phyloP scores from a whole-genome alignment of 1,140 invertebrate genomes.

The Musca vetustissima region DNA sequence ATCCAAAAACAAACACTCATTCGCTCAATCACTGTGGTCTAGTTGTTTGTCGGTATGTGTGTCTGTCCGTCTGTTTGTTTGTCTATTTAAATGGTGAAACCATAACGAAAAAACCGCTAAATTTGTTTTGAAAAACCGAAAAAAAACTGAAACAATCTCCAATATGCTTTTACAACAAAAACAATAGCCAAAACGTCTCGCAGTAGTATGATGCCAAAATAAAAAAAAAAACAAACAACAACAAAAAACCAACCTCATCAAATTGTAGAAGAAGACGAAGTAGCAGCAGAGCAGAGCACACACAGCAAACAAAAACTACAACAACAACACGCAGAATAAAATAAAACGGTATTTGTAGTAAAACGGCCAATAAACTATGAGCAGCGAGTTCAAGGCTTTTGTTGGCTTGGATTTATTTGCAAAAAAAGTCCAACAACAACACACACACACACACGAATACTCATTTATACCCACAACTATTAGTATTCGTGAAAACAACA shows the following conservation, averaged over 20 bases:
- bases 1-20: too few species aligned
- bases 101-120: conserved; percentile 19
- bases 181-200: too few species aligned
- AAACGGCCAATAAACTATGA: conserved; percentile 54
- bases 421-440: not conserved
- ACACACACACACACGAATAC: not conserved
- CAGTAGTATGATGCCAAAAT: not conserved
- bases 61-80: not conserved
- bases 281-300: not conserved
- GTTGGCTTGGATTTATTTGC: conserved; percentile 28
- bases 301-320: too few species aligned
- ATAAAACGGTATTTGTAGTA: conserved; percentile 53
- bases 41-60: not conserved
- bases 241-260: too few species aligned
- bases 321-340: not conserved
- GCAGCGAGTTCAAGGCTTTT: conserved; percentile 53
- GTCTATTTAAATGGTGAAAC: conserved; percentile 1
- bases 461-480: not conserved
- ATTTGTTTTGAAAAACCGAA: not conserved
- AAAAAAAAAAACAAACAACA: conserved; percentile 26
- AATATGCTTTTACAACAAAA: too few species aligned
- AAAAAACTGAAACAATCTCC: too few species aligned
- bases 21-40: too few species aligned
- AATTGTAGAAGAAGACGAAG: too few species aligned
- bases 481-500: not conserved